These are phyloP conservation scores for Blennius ocellaris DNA, from an alignment of 2,113 vertebrate genomes.

Conservation along the genomic window DNA sequence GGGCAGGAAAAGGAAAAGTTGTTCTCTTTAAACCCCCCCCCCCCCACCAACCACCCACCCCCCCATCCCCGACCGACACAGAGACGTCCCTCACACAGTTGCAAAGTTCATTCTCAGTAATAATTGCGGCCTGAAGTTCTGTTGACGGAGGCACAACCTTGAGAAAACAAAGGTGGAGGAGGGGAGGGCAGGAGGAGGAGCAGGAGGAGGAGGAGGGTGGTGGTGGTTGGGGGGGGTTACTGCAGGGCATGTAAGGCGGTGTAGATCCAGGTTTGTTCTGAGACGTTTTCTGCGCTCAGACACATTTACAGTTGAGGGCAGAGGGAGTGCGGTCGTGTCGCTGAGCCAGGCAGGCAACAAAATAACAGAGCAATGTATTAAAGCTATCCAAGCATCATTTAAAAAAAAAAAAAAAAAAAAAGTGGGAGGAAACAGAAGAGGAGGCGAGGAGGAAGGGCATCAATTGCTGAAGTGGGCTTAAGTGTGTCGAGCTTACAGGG, in stretches of 20 bases:
- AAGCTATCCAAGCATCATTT: slow-evolving; percentile 77
- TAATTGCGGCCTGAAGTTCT: slow-evolving; percentile 59
- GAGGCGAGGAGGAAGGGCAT: slow-evolving; percentile 20
- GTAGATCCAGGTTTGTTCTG: slow-evolving; percentile 52
- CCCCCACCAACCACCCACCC: slow-evolving; percentile 32
- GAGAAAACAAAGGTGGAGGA: slow-evolving; percentile 40
- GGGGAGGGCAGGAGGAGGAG: not conserved
- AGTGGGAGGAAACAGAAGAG: slow-evolving; percentile 41
- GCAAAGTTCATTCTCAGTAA: slow-evolving; percentile 63
- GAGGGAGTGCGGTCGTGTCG: slow-evolving; percentile 46
- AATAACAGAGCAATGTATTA: slow-evolving; percentile 61
- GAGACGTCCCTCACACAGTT: slow-evolving; percentile 59
- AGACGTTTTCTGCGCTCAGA: slow-evolving; percentile 35
- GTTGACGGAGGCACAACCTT: slow-evolving; percentile 74
- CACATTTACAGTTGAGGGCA: slow-evolving; percentile 53
- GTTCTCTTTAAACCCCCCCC: slow-evolving; percentile 33
- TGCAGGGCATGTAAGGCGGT: slow-evolving; percentile 65
- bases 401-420: no score
- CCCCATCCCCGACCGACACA: slow-evolving; percentile 55
- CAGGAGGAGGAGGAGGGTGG: not conserved
- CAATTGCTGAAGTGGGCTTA: slow-evolving; percentile 18
- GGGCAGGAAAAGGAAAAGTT: slow-evolving; percentile 62
- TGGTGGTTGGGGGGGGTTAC: slow-evolving; percentile 13
- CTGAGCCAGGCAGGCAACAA: slow-evolving; percentile 59
- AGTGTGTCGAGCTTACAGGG: slow-evolving; percentile 41